A percentile compares a stretch with the other conserved stretches of the same genome.
phyloP scores from a whole-genome alignment of 2,797 vertebrate species.

The Serranus cabrilla region DNA sequence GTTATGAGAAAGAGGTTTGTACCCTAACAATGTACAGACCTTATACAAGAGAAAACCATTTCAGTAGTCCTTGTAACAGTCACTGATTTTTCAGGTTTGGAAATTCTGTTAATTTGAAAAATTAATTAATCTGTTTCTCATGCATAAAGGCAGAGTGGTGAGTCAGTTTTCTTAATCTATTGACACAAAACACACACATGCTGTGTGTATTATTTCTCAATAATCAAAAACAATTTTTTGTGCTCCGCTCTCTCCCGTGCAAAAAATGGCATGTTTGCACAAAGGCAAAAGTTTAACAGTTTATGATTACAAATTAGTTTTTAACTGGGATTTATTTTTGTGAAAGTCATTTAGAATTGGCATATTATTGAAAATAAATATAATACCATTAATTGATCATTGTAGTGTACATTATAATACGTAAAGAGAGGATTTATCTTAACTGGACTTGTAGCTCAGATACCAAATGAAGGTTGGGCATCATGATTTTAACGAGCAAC shows the following conservation, averaged over 20 bases:
- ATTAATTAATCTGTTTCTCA: conserved; percentile 5
- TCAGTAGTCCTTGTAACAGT: background rate
- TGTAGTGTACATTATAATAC: too few relatives aligned
- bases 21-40: too few relatives aligned
- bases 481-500: conserved; percentile 3
- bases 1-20: too few relatives aligned
- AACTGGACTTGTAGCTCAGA: background rate
- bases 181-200: background rate
- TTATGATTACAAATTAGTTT: background rate
- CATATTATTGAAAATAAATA: background rate
- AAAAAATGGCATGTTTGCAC: background rate
- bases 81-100: background rate
- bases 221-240: background rate
- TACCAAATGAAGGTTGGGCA: background rate
- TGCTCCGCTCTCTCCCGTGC: background rate
- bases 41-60: background rate
- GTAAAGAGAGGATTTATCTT: too few relatives aligned
- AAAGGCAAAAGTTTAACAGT: background rate
- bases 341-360: background rate
- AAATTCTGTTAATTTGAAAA: background rate
- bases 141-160: background rate
- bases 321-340: background rate
- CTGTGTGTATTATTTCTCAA: background rate
- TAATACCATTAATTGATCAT: background rate
- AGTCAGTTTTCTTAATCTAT: conserved; percentile 5